Conservation (phyloP, 2,113 vertebrate species). For the Dissostichus mawsoni region DNA sequence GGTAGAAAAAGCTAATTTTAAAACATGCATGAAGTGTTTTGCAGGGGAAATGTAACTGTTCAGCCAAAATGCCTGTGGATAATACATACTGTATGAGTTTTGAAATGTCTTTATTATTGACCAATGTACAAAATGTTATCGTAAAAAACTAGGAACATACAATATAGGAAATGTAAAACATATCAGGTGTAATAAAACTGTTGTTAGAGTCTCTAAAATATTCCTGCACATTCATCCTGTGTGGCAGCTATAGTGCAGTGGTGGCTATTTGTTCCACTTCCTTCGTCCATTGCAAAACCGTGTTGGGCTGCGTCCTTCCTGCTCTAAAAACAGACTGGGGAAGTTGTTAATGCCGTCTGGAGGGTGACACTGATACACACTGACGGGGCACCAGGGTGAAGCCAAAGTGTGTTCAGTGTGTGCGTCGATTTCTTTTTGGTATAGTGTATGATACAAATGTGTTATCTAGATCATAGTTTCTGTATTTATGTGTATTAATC, state of each 20-base stretch:
- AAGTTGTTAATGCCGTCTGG: slow-evolving; percentile 45
- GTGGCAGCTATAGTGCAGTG: neutral
- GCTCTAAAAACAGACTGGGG: slow-evolving; percentile 60
- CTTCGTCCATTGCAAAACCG: slow-evolving; percentile 22
- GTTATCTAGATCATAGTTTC: neutral
- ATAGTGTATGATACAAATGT: neutral
- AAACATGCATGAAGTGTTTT: no score
- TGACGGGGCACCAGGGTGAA: slow-evolving; percentile 54
- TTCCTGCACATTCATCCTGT: slow-evolving; percentile 1
- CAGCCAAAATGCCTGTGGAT: no score
- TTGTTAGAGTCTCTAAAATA: neutral
- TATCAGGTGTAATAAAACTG: neutral
- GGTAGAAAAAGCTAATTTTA: no score
- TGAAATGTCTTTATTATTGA: no score
- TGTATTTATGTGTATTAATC: neutral
- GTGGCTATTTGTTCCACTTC: slow-evolving; percentile 1
- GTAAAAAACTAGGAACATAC: no score
- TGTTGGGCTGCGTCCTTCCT: slow-evolving; percentile 25
- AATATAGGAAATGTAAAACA: no score
- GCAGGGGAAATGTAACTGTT: no score
- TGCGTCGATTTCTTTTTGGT: neutral
- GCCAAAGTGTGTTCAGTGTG: slow-evolving; percentile 32
- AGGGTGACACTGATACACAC: slow-evolving; percentile 68
- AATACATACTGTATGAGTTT: no score
- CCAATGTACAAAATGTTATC: no score